These are phyloP conservation scores for Cheilosia variabilis DNA, from an alignment of 2,888 invertebrate genomes.

Conservation along the genomic window DNA sequence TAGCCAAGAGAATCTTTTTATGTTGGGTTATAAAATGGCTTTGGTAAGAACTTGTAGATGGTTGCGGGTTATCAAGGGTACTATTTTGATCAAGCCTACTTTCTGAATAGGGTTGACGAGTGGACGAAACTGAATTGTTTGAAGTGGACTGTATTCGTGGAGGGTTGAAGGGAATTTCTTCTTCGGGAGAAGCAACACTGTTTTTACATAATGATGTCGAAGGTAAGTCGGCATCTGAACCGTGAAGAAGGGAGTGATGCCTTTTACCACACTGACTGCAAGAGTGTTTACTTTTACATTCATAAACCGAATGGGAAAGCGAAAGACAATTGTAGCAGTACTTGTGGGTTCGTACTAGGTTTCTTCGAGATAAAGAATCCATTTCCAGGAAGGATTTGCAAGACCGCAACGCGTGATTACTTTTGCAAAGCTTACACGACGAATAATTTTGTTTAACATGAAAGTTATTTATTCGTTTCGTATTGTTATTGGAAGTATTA, in stretches of 20 bases:
- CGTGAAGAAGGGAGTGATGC: constrained; percentile 17
- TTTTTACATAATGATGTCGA: neutral
- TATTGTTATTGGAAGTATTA: neutral
- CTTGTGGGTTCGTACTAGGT: constrained; percentile 10
- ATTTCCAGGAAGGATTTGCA: constrained; percentile 20
- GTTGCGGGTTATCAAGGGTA: no score
- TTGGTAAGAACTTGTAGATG: neutral
- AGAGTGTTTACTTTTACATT: constrained; percentile 33
- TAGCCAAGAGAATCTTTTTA: constrained; percentile 25
- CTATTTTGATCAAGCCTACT: no score
- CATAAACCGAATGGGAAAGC: constrained; percentile 20
- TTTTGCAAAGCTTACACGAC: constrained; percentile 19
- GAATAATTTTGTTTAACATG: neutral
- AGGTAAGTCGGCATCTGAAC: neutral
- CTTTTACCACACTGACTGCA: constrained; percentile 29
- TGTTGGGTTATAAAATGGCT: constrained; percentile 8
- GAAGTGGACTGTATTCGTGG: constrained; percentile 10
- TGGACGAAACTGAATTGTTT: neutral
- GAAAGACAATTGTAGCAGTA: constrained; percentile 38
- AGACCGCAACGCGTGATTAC: constrained; percentile 15
- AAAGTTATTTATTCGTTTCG: no score
- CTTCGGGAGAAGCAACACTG: neutral
- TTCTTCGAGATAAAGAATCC: constrained; percentile 14
- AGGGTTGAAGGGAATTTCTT: neutral
- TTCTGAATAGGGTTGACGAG: no score